phyloP scores from a whole-genome alignment of 2,888 invertebrate species.

The Pristionchus exspectatus region DNA sequence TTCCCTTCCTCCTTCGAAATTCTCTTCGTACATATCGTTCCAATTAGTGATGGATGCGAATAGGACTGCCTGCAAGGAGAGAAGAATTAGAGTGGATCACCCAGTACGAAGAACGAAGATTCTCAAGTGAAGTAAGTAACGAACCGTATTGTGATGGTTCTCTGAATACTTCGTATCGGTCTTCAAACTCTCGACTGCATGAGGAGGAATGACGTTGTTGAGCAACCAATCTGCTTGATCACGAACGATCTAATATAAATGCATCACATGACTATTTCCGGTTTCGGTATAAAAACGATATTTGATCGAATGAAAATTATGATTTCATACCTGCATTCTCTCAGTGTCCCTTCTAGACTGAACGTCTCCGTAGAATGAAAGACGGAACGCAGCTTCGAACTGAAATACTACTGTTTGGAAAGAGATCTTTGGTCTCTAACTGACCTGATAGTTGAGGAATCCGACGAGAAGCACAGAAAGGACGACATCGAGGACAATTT shows the following conservation, averaged over 20 bases:
- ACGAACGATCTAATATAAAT: conserved; percentile 82
- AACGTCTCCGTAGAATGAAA: conserved; percentile 93
- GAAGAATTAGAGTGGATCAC: too few species aligned
- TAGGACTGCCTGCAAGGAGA: conserved; percentile 86
- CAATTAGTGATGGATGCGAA: conserved; percentile 98
- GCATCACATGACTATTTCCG: too few species aligned
- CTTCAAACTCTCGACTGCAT: conserved; percentile 94
- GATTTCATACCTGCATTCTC: conserved; percentile 88
- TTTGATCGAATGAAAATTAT: background rate
- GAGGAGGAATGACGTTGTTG: conserved; percentile 96
- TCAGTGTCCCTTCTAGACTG: conserved; percentile 92
- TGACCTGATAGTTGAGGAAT: conserved; percentile 90
- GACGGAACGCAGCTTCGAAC: conserved; percentile 93
- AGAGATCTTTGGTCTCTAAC: background rate
- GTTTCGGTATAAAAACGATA: too few species aligned
- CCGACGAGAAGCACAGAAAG: conserved; percentile 91
- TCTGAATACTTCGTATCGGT: conserved; percentile 87
- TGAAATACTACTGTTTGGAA: conserved; percentile 56
- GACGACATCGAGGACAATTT: conserved; percentile 89
- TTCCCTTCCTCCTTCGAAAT: conserved; percentile 93
- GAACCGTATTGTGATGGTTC: conserved; percentile 54
- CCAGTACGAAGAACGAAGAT: too few species aligned
- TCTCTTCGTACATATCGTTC: conserved; percentile 97
- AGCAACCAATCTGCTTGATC: conserved; percentile 97
- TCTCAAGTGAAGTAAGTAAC: background rate